These are phyloP conservation scores for Carettochelys insculpta DNA, from an alignment of 2,113 vertebrate genomes.

Conservation along the genomic window DNA sequence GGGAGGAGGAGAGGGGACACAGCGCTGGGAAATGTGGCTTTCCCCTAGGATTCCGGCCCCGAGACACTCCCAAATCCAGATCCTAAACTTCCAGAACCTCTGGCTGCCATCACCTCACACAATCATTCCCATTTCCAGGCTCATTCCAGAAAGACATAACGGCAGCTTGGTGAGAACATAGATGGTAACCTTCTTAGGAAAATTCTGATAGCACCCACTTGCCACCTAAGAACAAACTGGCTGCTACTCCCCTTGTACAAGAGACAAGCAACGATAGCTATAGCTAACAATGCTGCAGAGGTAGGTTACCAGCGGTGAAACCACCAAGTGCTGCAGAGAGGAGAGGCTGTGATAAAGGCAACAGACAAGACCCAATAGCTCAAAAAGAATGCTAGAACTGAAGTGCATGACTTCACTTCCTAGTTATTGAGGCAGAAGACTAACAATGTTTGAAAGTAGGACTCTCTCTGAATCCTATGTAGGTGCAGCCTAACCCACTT, in stretches of 20 bases:
- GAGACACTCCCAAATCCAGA: background rate
- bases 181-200: background rate
- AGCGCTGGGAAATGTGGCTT: background rate
- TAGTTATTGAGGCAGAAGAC: background rate
- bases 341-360: background rate
- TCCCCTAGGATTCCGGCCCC: background rate
- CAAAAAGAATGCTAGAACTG: background rate
- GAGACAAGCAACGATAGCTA: background rate
- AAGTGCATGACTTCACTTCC: background rate
- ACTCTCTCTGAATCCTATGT: constrained; percentile 57
- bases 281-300: rapidly evolving
- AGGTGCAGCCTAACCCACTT: background rate
- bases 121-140: background rate
- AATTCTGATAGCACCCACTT: background rate
- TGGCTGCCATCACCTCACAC: background rate
- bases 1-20: background rate
- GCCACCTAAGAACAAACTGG: background rate
- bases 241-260: background rate
- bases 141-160: background rate
- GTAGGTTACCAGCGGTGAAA: rapidly evolving
- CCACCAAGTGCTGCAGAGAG: background rate
- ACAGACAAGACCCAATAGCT: rapidly evolving
- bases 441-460: background rate
- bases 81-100: background rate
- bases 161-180: background rate